Base-by-base conservation (phyloP, 2,888 invertebrate species). In the Entomobrya proxima region DNA sequence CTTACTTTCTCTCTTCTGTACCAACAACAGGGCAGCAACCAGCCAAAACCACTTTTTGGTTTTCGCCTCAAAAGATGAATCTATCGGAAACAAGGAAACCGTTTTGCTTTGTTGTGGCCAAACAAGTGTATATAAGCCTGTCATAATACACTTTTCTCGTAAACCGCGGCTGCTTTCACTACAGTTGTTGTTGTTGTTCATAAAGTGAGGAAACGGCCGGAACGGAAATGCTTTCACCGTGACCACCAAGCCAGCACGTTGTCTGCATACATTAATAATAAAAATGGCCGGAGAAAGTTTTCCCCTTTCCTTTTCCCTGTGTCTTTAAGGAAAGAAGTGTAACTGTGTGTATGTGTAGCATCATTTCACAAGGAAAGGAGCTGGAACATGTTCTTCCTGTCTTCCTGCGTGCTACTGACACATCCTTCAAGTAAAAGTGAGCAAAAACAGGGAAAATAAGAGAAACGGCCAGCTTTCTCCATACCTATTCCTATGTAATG, bases 291-390 rank as follows among this genome's bases (percentile, higher is more conserved):
- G 32, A 32, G 61, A 3, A 64, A 64, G 64, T 35, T 61, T 32
- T 32, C 24, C n/a, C n/a, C n/a, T n/a, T n/a, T n/a, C n/a, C n/a
- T n/a, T n/a, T n/a, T n/a, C n/a, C n/a, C n/a, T n/a, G n/a, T n/a
- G n/a, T n/a, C n/a, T n/a, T n/a, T n/a, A n/a, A 27, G 21, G 2
- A 15, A 13, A 44, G 24, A 40, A 5, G 35, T 64, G 4, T 64
- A 15, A 24, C 7, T 40, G 24, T 21, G 21, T 3, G 67, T 24
- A 27, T 21, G 11, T 52, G 52, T 52, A 67, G 67, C 67, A 40
- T 67, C 40, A 67, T 67, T 67, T 37, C 67, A 67, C 40, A 67
- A 37, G 67, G 40, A 67, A 67, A 67, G 67, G 37, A 67, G 67
- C 67, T 67, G 40, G 37, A 67, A 67, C 67, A 67, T 74, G 72